Evolutionary conservation across 2,113 vertebrate species (phyloP), one percentile per base, ranked within the genome.

Genomic region (Sander lucioperca): DNA sequence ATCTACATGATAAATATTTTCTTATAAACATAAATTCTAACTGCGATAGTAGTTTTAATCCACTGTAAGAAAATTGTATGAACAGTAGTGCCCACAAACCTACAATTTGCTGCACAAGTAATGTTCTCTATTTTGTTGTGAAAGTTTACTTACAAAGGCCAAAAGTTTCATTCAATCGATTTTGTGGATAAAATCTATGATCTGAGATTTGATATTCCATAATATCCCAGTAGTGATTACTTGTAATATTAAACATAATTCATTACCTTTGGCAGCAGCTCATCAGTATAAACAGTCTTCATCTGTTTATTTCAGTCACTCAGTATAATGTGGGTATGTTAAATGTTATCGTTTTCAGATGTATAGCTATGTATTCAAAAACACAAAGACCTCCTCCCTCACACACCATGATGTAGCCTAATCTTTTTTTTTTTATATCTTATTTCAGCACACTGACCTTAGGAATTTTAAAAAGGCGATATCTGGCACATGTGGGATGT

Each of bases 371-470:
- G 15, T 50, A 27, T 51, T 0, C 5, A 21, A 39, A 53, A 39
- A 39, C 13, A n/a, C 4, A 23, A n/a, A 16, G 5, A n/a, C 12
- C 4, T 21, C 18, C 21, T 12, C 6, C 19, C n/a, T 62, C 16
- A 27, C 1, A 30, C 27, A 6, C 7, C 2, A 56, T 66, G 23
- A 66, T 62, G 2, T 84, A 9, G 30, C 58, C 0, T 83, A 7
- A 36, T 62, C 0, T 82, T n/a, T 83, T 27, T 27, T 27, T 27
- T 16, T 86, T 33, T 48, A 39, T 69, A n/a, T 84, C 63, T 67
- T 54, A 10, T 83, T 88, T 1, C 74, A 95, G 95, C 70, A 86
- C 77, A 3, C 64, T 96, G 66, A 95, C 92, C 12, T 70, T 94
- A 13, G 64, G 89, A 50, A 92, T 93, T 59, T 80, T 95, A n/a